A percentile compares a stretch with the other conserved stretches of the same genome.
These are phyloP conservation scores for Jacana jacana DNA, from an alignment of 2,113 vertebrate genomes.

Conservation along the genomic window DNA sequence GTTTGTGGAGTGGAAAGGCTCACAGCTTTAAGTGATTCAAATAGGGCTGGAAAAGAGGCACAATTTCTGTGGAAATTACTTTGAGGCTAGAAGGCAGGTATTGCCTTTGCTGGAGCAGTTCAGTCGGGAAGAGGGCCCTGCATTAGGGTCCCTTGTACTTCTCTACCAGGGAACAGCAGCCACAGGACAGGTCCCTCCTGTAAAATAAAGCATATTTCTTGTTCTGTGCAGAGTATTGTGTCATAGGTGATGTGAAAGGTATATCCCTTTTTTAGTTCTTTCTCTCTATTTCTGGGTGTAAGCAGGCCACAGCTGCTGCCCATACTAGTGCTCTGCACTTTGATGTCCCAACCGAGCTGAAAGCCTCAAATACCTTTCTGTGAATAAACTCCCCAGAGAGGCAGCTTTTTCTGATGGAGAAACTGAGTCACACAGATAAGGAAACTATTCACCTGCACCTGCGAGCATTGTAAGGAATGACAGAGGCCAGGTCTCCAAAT, in stretches of 20 bases:
- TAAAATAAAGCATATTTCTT: not conserved
- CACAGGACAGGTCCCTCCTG: not conserved
- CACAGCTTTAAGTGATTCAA: not conserved
- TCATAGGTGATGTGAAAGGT: not conserved
- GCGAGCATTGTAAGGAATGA: not conserved
- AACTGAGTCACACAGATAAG: not conserved
- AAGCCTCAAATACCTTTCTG: not conserved
- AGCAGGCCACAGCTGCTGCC: not conserved
- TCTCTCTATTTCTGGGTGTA: not conserved
- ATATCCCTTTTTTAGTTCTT: not conserved
- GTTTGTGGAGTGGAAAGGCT: not conserved
- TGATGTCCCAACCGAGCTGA: not conserved
- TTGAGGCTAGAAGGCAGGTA: not conserved
- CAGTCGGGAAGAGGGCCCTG: not conserved
- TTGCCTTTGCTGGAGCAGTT: not conserved
- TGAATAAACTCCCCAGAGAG: not conserved
- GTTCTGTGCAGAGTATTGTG: not conserved
- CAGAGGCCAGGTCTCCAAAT: not conserved
- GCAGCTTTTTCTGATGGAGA: not conserved
- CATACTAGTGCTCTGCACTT: not conserved
- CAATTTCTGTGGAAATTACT: not conserved
- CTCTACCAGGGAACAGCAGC: not conserved
- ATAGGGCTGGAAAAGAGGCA: not conserved
- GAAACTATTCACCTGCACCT: not conserved
- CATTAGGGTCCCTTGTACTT: not conserved